These are phyloP conservation scores for Drosophila santomea DNA, from an alignment of 1,140 invertebrate genomes.

Conservation along the genomic window DNA sequence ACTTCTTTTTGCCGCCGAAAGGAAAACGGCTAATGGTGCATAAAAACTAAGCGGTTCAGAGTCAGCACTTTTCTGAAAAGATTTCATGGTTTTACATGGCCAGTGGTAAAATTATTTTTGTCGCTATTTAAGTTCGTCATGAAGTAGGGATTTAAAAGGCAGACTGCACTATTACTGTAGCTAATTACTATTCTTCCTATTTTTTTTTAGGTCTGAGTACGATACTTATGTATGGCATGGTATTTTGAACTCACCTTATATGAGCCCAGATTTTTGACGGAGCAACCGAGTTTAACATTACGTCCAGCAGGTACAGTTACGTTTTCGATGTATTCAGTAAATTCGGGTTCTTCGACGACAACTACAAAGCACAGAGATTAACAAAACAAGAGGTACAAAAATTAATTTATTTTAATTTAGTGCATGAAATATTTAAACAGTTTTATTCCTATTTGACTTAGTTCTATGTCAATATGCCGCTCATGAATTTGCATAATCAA, in stretches of 20 bases:
- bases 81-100: not conserved
- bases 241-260: slow-evolving; percentile 88
- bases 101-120: not conserved
- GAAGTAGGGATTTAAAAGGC: too few relatives aligned
- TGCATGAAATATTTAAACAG: slow-evolving; percentile 55
- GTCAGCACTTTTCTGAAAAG: slow-evolving; percentile 31
- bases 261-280: slow-evolving; percentile 94
- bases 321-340: slow-evolving; percentile 89
- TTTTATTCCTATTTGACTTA: slow-evolving; percentile 41
- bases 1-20: slow-evolving; percentile 16
- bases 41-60: slow-evolving; percentile 34
- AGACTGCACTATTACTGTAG: not conserved
- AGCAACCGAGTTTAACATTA: slow-evolving; percentile 94
- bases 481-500: slow-evolving; percentile 57
- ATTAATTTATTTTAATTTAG: slow-evolving; percentile 30
- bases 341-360: slow-evolving; percentile 88
- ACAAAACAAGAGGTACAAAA: not conserved
- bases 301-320: slow-evolving; percentile 92
- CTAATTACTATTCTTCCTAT: too few relatives aligned
- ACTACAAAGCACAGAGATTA: slow-evolving; percentile 85
- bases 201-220: too few relatives aligned
- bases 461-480: slow-evolving; percentile 33
- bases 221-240: too few relatives aligned
- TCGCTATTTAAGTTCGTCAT: not conserved
- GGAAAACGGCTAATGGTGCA: slow-evolving; percentile 59